These are phyloP conservation scores for Zelostemma sp. DNA, from an alignment of 1,140 invertebrate genomes.

Conservation along the genomic window DNA sequence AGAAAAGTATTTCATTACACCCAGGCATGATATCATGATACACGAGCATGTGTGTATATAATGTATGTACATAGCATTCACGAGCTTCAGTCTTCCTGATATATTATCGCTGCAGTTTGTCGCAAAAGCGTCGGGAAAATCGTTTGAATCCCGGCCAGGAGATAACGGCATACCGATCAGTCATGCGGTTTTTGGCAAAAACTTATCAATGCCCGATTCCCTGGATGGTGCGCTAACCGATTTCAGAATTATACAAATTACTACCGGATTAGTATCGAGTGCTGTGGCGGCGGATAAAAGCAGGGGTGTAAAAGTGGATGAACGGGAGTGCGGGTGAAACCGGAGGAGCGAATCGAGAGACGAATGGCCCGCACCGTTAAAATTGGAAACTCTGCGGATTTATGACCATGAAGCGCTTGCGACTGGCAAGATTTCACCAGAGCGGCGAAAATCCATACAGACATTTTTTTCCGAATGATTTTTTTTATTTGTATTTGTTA, in stretches of 20 bases:
- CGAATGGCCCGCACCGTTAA: slow-evolving; percentile 51
- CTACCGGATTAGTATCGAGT: slow-evolving; percentile 52
- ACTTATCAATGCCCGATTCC: slow-evolving; percentile 48
- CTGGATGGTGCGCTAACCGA: slow-evolving; percentile 40
- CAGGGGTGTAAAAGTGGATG: slow-evolving; percentile 19
- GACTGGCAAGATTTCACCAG: slow-evolving; percentile 17
- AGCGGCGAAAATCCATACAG: slow-evolving; percentile 8
- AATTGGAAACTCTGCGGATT: slow-evolving; percentile 56
- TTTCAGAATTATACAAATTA: slow-evolving; percentile 58
- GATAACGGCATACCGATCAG: slow-evolving; percentile 45
- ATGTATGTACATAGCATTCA: slow-evolving; percentile 29
- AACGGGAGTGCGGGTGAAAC: slow-evolving; percentile 12
- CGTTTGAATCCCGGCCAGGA: slow-evolving; percentile 46
- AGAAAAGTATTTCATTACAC: slow-evolving; percentile 40
- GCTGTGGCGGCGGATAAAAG: slow-evolving; percentile 16
- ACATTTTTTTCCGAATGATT: slow-evolving; percentile 5
- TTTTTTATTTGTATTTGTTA: slow-evolving; percentile 3
- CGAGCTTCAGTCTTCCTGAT: slow-evolving; percentile 26
- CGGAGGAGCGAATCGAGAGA: slow-evolving; percentile 31
- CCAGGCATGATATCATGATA: slow-evolving; percentile 32
- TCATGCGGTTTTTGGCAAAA: slow-evolving; percentile 52
- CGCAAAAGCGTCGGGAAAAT: slow-evolving; percentile 45
- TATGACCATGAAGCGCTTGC: slow-evolving; percentile 42
- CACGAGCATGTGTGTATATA: slow-evolving; percentile 19
- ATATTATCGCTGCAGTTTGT: slow-evolving; percentile 49